Base-by-base conservation (phyloP, 2,797 vertebrate genomes). In the Epinephelus malabaricus region DNA sequence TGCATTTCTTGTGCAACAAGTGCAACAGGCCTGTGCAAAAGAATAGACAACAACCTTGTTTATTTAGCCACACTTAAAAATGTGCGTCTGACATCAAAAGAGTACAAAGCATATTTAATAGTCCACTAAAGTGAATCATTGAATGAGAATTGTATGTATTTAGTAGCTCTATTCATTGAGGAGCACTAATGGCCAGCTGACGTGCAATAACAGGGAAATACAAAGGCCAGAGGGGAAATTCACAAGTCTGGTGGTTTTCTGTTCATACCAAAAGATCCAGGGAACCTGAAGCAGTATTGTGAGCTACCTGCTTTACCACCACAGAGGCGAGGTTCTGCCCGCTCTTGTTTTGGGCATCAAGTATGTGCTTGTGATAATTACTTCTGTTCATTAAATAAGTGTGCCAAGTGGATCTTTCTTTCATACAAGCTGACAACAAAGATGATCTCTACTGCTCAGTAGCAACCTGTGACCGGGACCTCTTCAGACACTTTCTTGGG, bases 341-440 rank as follows among this genome's bases (percentile, higher is more conserved):
- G 67, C 72, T 82, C 76, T 77, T 86, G 83, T 85, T 62, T n/a
- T 19, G 59, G 62, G 60, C 10, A 69, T 74, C 76, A 85, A 69
- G 76, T 81, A 73, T 64, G 49, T 62, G 72, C 76, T 40, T 83
- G 38, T 59, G 18, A 21, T 83, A 78, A 88, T 73, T 64, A 50
- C 67, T 66, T 76, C 59, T 49, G 58, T 51, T 46, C 56, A 38
- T 64, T 67, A 62, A 68, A 67, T 13, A 10, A 43, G n/a, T 10
- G n/a, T 38, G 53, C 38, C 46, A 55, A 67, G 64, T 59, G 12
- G 34, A 78, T 67, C 27, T 65, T 61, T 73, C 10, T 49, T 27
- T 56, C 11, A 51, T 19, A 13, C 15, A 50, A 46, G 45, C 21
- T 43, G 27, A 59, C 55, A 53, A 40, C 10, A 60, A 47, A 67